Base-by-base conservation (phyloP, 2,888 invertebrate species). In the Acholoe squamosa region DNA sequence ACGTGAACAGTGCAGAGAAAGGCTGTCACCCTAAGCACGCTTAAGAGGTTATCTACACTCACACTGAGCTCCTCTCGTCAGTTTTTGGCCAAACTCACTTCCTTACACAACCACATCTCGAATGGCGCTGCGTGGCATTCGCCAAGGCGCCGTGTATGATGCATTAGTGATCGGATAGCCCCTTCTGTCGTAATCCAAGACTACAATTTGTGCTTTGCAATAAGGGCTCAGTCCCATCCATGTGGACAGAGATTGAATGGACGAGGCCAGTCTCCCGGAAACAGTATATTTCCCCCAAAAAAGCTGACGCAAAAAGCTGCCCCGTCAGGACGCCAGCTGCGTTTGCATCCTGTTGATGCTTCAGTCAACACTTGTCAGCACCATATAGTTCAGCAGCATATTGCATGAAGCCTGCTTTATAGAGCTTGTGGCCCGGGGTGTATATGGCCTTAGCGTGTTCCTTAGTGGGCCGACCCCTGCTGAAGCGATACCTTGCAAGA, bases 181-280 rank as follows among this genome's bases (percentile, higher is more conserved):
- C 0, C 33, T 43, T 80, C 34, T 80, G 80, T 80, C 33, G 80
- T 80, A 80, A 80, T 80, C 80, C 80, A 34, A 80, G 80, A 33
- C 80, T 80, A 80, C 80, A 80, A 80, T 43, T 80, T 80, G 80
- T 80, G 80, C 34, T 43, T 43, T 33, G 80, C 80, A 80, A 80
- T 80, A 80, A 80, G 80, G 33, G 80, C 22, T 19, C 34, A 25
- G 71, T 28, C 71, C 71, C 71, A 25, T 34, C 80, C 80, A 25
- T 43, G 80, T 34, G 34, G 80, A n/a, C 22, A 80, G 34, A 43
- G 80, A 43, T 33, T 80, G 80, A 25, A 19, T 33, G 80, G 34
- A 25, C 34, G 34, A 12, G 80, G 19, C 22, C 22, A n/a, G 33
- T 34, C 12, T 28, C 61, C 71, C 71, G 71, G 71, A 71, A 71